Evolutionary conservation across 2,888 invertebrate genomes (phyloP).

Genomic region (Ethmia dodecea): DNA sequence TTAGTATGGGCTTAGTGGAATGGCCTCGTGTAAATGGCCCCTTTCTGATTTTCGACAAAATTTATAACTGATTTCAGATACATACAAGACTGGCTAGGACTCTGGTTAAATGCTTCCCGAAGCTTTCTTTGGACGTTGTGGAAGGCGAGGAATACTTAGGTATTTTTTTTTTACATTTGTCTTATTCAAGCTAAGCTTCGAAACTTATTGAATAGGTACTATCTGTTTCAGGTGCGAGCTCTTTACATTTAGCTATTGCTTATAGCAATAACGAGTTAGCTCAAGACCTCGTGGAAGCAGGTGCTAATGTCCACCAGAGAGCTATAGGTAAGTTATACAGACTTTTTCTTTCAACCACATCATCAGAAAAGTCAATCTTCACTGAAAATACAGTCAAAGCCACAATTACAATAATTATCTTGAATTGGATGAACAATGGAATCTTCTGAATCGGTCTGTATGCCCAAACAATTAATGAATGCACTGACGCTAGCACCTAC

Average conservation of each 20-base stretch:
- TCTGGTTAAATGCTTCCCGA: slow-evolving; percentile 93
- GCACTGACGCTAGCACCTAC: not conserved
- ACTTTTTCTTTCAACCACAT: slow-evolving; percentile 95
- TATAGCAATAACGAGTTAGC: slow-evolving; percentile 97
- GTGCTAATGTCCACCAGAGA: slow-evolving; percentile 93
- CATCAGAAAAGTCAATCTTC: slow-evolving; percentile 97
- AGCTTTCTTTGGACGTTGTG: slow-evolving; percentile 93
- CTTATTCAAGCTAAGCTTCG: slow-evolving; percentile 1
- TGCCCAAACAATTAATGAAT: no score
- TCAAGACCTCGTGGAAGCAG: slow-evolving; percentile 93
- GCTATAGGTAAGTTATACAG: slow-evolving; percentile 86
- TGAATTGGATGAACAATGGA: no score
- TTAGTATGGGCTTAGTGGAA: no score
- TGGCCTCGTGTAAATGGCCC: no score
- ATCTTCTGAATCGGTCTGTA: no score
- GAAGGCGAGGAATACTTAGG: slow-evolving; percentile 98
- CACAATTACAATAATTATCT: no score
- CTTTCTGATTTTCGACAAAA: no score
- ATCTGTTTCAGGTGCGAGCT: slow-evolving; percentile 86
- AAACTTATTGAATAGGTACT: not conserved
- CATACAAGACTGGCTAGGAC: slow-evolving; percentile 92
- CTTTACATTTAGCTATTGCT: slow-evolving; percentile 96
- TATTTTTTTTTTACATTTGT: slow-evolving; percentile 33
- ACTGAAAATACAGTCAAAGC: no score
- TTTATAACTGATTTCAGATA: no score